A percentile compares a stretch with the other conserved stretches of the same genome.
Evolutionary conservation across 1,140 invertebrate genomes (phyloP).

Genomic region (Eriocheir sinensis): DNA sequence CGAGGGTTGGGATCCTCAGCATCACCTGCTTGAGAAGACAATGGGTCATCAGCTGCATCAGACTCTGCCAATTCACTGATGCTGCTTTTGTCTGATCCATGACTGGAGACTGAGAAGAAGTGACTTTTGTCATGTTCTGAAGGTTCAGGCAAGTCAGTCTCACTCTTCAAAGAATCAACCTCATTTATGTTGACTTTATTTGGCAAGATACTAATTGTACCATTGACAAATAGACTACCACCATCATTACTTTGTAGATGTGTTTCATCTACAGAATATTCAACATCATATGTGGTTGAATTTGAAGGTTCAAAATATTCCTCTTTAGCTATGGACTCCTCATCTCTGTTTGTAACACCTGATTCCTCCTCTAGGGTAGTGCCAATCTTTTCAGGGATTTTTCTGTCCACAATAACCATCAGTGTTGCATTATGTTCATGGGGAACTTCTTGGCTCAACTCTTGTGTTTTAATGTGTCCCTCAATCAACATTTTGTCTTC

Average conservation of each 20-base stretch:
- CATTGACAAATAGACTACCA: neutral
- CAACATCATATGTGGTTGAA: neutral
- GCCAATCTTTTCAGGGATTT: neutral
- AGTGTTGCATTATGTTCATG: slow-evolving; percentile 5
- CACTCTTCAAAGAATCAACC: slow-evolving; percentile 17
- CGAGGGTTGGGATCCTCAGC: neutral
- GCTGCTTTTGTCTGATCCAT: neutral
- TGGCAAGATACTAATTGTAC: neutral
- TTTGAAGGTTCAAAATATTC: slow-evolving; percentile 34
- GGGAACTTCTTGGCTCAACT: neutral
- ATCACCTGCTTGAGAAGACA: neutral
- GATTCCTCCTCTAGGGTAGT: neutral
- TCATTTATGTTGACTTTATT: slow-evolving; percentile 38
- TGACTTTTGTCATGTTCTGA: neutral
- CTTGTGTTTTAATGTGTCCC: neutral
- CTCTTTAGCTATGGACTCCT: neutral
- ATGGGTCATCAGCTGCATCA: neutral
- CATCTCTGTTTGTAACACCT: neutral
- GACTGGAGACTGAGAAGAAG: neutral
- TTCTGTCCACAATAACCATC: neutral
- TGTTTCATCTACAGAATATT: neutral
- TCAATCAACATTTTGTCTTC: neutral
- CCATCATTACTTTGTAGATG: neutral
- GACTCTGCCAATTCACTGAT: neutral
- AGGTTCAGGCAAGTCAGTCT: neutral